Conservation (phyloP, 2,888 invertebrate species). For the Drosophila formosana region DNA sequence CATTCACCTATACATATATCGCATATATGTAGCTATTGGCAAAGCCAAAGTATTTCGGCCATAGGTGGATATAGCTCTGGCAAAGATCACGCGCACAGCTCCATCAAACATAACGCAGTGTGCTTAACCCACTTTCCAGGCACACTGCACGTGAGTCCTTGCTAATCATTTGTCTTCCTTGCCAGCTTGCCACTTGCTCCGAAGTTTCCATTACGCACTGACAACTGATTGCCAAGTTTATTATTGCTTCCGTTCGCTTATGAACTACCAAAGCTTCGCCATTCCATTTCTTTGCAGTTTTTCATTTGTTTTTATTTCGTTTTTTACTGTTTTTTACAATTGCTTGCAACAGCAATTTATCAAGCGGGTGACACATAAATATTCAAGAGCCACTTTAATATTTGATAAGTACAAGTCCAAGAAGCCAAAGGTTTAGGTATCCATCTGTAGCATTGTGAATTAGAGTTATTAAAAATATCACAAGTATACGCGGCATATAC, state of each 20-base stretch:
- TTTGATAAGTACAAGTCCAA: too few relatives aligned
- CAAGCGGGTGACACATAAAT: constrained; percentile 7
- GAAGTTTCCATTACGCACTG: constrained; percentile 78
- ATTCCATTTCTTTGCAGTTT: constrained; percentile 27
- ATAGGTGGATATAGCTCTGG: constrained; percentile 35
- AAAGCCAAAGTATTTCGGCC: not conserved
- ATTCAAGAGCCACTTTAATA: not conserved
- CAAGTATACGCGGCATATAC: not conserved
- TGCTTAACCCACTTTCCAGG: constrained; percentile 72
- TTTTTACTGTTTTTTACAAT: constrained; percentile 6
- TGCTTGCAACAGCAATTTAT: constrained; percentile 31
- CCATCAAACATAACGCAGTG: constrained; percentile 41
- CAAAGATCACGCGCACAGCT: constrained; percentile 68
- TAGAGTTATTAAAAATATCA: too few relatives aligned
- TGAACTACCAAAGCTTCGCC: constrained; percentile 62
- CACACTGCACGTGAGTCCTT: constrained; percentile 64
- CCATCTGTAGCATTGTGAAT: too few relatives aligned
- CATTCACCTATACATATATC: constrained; percentile 41
- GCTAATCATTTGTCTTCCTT: constrained; percentile 77
- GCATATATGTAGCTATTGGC: constrained; percentile 16
- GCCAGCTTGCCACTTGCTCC: constrained; percentile 46
- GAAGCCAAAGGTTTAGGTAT: too few relatives aligned
- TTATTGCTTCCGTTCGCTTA: constrained; percentile 77
- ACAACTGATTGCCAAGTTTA: constrained; percentile 79
- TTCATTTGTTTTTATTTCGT: not conserved